Conservation (phyloP, 2,113 vertebrate species). For the Xyliphius kryptos region DNA sequence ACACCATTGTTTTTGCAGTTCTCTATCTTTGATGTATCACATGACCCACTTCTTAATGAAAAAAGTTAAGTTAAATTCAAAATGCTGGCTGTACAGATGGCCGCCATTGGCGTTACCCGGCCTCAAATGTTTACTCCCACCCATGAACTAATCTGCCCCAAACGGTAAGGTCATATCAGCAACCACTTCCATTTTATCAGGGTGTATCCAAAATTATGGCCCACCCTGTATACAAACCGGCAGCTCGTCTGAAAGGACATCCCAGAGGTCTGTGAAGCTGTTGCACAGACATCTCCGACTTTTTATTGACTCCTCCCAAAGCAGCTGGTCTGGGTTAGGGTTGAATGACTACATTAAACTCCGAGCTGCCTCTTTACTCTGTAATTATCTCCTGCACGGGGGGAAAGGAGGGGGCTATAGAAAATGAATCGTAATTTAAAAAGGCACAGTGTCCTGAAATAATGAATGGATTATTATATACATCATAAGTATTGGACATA, state of each 20-base stretch:
- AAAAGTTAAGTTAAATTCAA: too few relatives aligned
- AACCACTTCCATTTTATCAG: too few relatives aligned
- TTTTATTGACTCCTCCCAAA: background rate
- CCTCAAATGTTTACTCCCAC: too few relatives aligned
- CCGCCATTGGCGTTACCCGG: too few relatives aligned
- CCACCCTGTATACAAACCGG: background rate
- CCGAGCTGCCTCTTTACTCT: background rate
- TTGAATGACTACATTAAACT: background rate
- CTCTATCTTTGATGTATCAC: too few relatives aligned
- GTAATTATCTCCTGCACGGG: background rate
- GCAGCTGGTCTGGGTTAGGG: background rate
- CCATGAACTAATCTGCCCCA: too few relatives aligned
- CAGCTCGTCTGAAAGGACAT: background rate
- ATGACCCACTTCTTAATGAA: too few relatives aligned
- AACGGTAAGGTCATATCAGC: too few relatives aligned
- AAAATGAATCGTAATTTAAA: background rate
- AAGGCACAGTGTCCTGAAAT: background rate
- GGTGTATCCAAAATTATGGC: too few relatives aligned
- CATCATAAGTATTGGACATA: background rate
- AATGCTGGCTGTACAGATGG: too few relatives aligned
- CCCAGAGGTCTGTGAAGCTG: background rate
- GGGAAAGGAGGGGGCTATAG: too few relatives aligned
- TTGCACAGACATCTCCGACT: background rate
- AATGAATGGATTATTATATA: background rate
- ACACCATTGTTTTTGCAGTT: too few relatives aligned